Conservation (phyloP, 64 coral and sea anemone species). For the Dendronephthya gigantea region DNA sequence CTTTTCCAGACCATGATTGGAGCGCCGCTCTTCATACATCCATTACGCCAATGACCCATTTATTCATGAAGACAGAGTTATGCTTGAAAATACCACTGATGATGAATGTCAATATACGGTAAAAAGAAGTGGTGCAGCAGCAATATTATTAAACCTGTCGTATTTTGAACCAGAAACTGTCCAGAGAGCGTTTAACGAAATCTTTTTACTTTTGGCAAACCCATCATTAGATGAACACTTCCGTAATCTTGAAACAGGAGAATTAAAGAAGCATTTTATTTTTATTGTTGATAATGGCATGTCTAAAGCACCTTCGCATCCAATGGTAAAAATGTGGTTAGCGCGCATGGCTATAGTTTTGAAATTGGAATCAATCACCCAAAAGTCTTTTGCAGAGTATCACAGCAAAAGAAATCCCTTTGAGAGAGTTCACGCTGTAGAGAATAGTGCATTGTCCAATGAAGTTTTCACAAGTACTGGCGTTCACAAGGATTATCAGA, state of each 20-base stretch:
- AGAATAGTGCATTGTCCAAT: not conserved
- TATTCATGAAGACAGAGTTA: not conserved
- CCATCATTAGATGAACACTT: not conserved
- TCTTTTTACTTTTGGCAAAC: not conserved
- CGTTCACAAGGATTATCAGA: not conserved
- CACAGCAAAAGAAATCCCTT: conserved; percentile 8
- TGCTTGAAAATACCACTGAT: not conserved
- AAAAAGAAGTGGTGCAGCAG: not conserved
- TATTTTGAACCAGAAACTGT: not conserved
- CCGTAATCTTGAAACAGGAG: not conserved
- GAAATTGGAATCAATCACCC: not conserved
- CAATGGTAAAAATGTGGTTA: conserved; percentile 6
- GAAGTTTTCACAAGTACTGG: not conserved
- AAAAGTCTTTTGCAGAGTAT: conserved; percentile 15
- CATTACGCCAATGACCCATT: conserved; percentile 17
- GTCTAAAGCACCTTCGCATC: not conserved
- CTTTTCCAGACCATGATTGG: conserved; percentile 26
- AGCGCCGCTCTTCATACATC: not conserved
- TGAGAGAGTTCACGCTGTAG: not conserved
- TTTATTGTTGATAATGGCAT: not conserved
- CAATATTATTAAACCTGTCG: not conserved
- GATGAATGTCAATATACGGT: not conserved
- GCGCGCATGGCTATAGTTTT: not conserved
- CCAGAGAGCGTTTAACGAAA: conserved; percentile 14
- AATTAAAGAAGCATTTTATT: conserved; percentile 7